Base-by-base conservation (phyloP, 2,888 invertebrate species). In the Diaphora mendica region DNA sequence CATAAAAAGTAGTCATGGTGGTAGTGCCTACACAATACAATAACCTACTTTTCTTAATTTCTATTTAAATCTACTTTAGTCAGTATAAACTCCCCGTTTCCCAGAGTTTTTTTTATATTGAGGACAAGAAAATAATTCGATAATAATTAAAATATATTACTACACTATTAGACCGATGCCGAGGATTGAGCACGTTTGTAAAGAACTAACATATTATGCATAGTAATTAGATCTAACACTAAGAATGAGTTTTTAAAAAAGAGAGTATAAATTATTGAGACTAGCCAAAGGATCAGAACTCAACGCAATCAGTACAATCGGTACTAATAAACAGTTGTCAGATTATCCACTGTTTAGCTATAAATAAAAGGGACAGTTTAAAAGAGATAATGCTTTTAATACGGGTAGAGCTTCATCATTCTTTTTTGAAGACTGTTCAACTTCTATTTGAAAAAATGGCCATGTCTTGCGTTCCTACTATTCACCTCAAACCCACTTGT, bases 151-250 rank as follows among this genome's bases (percentile, higher is more conserved):
- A 69, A 59, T n/a, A 59, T 84, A 83, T 78, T 23, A 77, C 78
- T 81, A 80, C 76, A 84, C 75, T 79, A 80, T 79, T 90, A 91
- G 90, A 91, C 90, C 90, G 89, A 87, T 86, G 83, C 73, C 82
- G 83, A 86, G 79, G 81, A 72, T 90, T 91, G 90, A 91, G 90
- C 90, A 87, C 81, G 80, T 70, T 78, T 76, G 68, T 79, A 81
- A 80, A 68, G 39, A 77, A 72, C 78, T 82, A 78, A 79, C 78
- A 69, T 65, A 73, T 85, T 84, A 85, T 85, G 83, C 84, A 71
- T 80, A 73, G 20, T 73, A 73, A 11, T 77, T 77, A 81, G 48
- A 74, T 51, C 77, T 83, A 80, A 70, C 23, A 67, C 68, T 79
- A 80, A 70, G 4, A 74, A 20, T 72, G 79, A 81, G 55, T 65